Percentiles rank a stretch among this genome's conserved stretches.
These are phyloP conservation scores for Rugalucina vietnamica DNA, from an alignment of 2,888 invertebrate species.

Conservation along the genomic window DNA sequence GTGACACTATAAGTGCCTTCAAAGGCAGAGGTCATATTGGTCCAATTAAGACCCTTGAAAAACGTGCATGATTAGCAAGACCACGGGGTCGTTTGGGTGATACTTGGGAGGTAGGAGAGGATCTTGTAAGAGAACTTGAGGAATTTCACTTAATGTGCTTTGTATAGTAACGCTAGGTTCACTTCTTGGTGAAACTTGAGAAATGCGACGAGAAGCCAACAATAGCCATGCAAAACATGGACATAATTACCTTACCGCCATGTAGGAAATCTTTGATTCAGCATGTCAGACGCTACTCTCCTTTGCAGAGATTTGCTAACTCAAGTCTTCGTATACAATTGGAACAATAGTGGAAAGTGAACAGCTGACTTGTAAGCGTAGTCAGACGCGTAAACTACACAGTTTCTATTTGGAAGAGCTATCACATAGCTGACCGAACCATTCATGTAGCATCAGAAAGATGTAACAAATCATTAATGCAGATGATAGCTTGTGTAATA, in stretches of 20 bases:
- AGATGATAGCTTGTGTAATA: no score
- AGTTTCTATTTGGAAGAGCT: slow-evolving; percentile 23
- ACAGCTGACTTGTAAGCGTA: no score
- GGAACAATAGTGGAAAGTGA: no score
- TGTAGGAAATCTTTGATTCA: slow-evolving; percentile 20
- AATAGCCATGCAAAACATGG: slow-evolving; percentile 21
- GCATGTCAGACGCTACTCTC: slow-evolving; percentile 24
- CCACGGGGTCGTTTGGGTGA: slow-evolving; percentile 20
- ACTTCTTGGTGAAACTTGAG: slow-evolving; percentile 7
- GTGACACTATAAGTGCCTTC: slow-evolving; percentile 43
- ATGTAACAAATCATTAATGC: no score
- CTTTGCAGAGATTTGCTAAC: no score
- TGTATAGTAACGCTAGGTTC: slow-evolving; percentile 25
- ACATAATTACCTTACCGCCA: slow-evolving; percentile 30
- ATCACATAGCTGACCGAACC: no score
- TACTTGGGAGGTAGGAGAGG: slow-evolving; percentile 23
- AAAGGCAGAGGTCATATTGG: slow-evolving; percentile 34
- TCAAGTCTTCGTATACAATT: no score
- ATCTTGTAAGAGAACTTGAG: slow-evolving; percentile 23
- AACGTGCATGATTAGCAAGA: slow-evolving; percentile 3
- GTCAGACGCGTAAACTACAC: slow-evolving; percentile 24
- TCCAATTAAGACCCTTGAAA: slow-evolving; percentile 20
- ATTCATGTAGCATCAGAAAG: no score
- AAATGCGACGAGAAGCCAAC: slow-evolving; percentile 10
- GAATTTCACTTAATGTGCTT: slow-evolving; percentile 32